Conservation (phyloP, 2,797 vertebrate species). For the Hypotaenidia philippensis region DNA sequence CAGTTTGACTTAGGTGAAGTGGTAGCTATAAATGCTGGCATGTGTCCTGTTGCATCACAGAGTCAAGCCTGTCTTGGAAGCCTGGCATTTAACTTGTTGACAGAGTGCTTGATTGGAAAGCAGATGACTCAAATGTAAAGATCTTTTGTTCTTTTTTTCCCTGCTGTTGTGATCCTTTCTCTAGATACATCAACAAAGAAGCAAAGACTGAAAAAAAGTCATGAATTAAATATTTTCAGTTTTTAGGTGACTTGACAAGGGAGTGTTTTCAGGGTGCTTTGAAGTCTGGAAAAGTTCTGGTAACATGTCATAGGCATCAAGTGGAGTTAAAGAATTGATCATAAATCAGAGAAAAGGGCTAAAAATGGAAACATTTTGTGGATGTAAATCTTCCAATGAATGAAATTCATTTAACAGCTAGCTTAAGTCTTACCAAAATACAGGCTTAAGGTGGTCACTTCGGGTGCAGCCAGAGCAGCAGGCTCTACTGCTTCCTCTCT, state of each 20-base stretch:
- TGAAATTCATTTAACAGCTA: neutral
- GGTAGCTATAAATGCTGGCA: neutral
- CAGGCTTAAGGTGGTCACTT: neutral
- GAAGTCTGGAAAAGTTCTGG: neutral
- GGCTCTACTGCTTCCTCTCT: neutral
- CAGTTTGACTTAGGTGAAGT: neutral
- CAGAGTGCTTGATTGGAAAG: neutral
- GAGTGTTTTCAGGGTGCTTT: neutral
- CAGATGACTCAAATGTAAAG: neutral
- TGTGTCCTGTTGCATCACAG: neutral
- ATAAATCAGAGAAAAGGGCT: neutral
- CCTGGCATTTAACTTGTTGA: neutral
- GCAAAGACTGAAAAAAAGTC: neutral
- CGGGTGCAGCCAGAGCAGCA: neutral
- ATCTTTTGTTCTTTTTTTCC: neutral
- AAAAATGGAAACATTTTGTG: neutral
- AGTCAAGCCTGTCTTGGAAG: neutral
- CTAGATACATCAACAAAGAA: neutral
- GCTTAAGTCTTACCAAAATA: neutral
- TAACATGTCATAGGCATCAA: neutral
- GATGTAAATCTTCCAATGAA: neutral
- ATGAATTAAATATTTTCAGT: neutral
- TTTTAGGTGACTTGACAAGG: neutral
- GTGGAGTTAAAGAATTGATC: neutral
- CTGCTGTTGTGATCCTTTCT: neutral